phyloP scores from a whole-genome alignment of 1,140 invertebrate species.

The Hyles euphorbiae region DNA sequence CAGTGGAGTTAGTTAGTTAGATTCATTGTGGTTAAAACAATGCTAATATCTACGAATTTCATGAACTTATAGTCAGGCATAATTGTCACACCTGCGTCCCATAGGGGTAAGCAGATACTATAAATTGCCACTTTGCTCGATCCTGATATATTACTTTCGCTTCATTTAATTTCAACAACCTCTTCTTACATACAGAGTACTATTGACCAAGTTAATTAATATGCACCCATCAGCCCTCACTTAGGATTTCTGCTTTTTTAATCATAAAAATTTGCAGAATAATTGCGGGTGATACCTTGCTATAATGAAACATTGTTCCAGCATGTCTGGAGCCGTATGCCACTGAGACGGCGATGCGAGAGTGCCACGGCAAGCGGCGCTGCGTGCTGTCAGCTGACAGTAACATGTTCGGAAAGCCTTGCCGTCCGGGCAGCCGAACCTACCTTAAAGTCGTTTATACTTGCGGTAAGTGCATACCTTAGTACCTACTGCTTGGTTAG shows the following conservation, averaged over 20 bases:
- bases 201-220: not conserved
- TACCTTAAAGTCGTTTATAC: slow-evolving; percentile 95
- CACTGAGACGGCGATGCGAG: slow-evolving; percentile 91
- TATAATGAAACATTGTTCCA: slow-evolving; percentile 57
- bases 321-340: slow-evolving; percentile 91
- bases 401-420: slow-evolving; percentile 91
- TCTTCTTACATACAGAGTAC: not conserved
- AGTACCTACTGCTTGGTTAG: not conserved
- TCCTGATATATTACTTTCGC: not conserved
- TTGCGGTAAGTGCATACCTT: slow-evolving; percentile 89
- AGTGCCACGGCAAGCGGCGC: slow-evolving; percentile 90
- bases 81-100: no score
- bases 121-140: no score
- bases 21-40: no score
- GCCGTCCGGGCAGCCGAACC: slow-evolving; percentile 86
- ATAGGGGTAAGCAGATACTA: no score
- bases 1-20: no score
- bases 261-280: no score
- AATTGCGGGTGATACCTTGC: no score
- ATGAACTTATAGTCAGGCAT: no score
- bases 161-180: slow-evolving; percentile 1
- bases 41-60: no score
- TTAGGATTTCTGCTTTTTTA: no score
- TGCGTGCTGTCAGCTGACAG: slow-evolving; percentile 89
- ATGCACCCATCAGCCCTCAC: no score